Evolutionary conservation across 2,888 invertebrate genomes (phyloP).

Genomic region (Maniola hyperantus): DNA sequence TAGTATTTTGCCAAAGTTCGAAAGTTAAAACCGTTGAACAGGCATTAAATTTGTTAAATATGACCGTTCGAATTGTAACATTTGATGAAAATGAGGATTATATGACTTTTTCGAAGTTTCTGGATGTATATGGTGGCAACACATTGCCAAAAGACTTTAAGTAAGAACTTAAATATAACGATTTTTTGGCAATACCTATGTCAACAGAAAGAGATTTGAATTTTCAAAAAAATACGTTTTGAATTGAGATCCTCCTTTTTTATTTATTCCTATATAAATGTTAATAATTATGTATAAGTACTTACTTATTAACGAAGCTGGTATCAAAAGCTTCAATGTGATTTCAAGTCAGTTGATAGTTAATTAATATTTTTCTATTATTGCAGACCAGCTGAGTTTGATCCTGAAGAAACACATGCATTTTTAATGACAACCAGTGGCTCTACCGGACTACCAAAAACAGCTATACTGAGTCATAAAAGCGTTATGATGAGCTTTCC

Average conservation of each 20-base stretch:
- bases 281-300: not conserved
- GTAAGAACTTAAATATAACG: constrained; percentile 37
- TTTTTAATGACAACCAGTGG: constrained; percentile 64
- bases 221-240: no score
- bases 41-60: constrained; percentile 45
- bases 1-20: constrained; percentile 56
- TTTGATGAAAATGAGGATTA: constrained; percentile 49
- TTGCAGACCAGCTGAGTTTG: constrained; percentile 57
- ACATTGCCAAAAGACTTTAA: constrained; percentile 42
- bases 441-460: constrained; percentile 63
- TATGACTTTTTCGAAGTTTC: constrained; percentile 47
- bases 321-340: not conserved
- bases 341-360: not conserved
- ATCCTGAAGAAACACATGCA: constrained; percentile 53
- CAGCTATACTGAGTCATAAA: constrained; percentile 59
- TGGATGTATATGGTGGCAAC: constrained; percentile 43
- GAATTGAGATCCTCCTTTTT: no score
- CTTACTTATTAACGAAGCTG: no score
- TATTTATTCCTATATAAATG: no score
- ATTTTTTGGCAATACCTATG: no score
- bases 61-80: constrained; percentile 47
- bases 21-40: constrained; percentile 47
- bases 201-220: no score
- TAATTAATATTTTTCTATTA: not conserved
- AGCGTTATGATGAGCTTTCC: constrained; percentile 40